phyloP scores from a whole-genome alignment of 2,888 invertebrate species.

The Macrosiphum euphorbiae region DNA sequence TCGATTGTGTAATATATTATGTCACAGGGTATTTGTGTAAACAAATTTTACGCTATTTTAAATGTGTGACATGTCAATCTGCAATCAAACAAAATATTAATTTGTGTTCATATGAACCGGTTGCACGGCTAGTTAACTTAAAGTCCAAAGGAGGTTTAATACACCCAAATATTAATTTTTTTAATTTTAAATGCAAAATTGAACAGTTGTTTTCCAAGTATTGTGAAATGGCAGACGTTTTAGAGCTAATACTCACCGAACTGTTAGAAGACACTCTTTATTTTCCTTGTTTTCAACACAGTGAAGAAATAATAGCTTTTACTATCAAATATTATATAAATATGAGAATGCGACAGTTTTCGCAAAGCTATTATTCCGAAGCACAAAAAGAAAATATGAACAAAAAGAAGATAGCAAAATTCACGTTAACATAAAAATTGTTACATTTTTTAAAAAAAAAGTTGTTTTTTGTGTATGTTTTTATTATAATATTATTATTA shows the following conservation, averaged over 20 bases:
- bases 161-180: constrained; percentile 18
- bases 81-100: constrained; percentile 13
- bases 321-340: too few species aligned
- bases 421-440: too few species aligned
- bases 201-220: constrained; percentile 15
- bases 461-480: too few species aligned
- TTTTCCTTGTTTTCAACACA: constrained; percentile 18
- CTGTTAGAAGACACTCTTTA: neutral
- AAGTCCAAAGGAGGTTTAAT: constrained; percentile 13
- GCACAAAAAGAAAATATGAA: too few species aligned
- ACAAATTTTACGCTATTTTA: constrained; percentile 20
- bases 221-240: constrained; percentile 16
- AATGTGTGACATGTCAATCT: constrained; percentile 13
- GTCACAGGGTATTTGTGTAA: constrained; percentile 1
- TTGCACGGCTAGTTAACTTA: neutral
- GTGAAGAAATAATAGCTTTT: neutral
- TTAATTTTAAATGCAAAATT: constrained; percentile 16
- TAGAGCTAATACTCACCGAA: constrained; percentile 5
- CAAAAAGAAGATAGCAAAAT: too few species aligned
- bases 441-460: too few species aligned
- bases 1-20: too few species aligned
- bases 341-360: too few species aligned
- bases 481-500: too few species aligned
- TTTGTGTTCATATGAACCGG: neutral
- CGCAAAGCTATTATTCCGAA: too few species aligned